Evolutionary conservation across 2,888 invertebrate species (phyloP), one percentile per base, ranked within the genome.

Genomic region (Dimorphilus gyrociliatus): DNA sequence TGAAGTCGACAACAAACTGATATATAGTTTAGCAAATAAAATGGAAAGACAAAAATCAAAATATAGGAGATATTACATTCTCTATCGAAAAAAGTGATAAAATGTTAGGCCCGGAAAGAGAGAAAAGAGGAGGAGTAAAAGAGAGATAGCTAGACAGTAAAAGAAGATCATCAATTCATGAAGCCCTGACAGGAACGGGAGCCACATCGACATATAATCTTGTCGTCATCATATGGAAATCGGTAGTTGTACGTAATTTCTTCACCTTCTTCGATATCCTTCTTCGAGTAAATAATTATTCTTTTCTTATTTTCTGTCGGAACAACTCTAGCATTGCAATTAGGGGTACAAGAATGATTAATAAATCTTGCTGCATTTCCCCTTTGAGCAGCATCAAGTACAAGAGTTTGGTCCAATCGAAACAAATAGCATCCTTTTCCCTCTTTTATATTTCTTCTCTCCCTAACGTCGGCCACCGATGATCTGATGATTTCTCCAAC

Each of bases 231-330:
- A 36, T 92, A 71, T 2, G 97, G 97, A 70, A 99, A 99, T 68
- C 99, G 97, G 70, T 99, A 99, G 65, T 99, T 97, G 66, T 99
- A 99, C 0, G 92, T 94, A 46, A 99, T 97, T 67, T 99, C 97
- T 60, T 99, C 97, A 63, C 92, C 88, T 10, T 88, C 78, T 37
- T 80, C 81, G 55, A 99, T 99, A 39, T 81, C 81, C 58, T 90
- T 82, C 61, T 92, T 92, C 30, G 92, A 92, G 67, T 97, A 99
- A 60, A 99, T 99, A 40, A 97, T 94, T 57, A 99, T 97, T 65
- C 94, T 92, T 72, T 97, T 97, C 58, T 84, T 81, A 35, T 82
- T 81, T 63, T 94, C 94, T 50, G 94, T 88, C 21, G 90, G 86
- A 60, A 97, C 90, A 33, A 97, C 82, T 68, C 90, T 92, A 37